Base-by-base conservation (phyloP, 2,888 invertebrate species). In the Spilosoma lubricipeda region DNA sequence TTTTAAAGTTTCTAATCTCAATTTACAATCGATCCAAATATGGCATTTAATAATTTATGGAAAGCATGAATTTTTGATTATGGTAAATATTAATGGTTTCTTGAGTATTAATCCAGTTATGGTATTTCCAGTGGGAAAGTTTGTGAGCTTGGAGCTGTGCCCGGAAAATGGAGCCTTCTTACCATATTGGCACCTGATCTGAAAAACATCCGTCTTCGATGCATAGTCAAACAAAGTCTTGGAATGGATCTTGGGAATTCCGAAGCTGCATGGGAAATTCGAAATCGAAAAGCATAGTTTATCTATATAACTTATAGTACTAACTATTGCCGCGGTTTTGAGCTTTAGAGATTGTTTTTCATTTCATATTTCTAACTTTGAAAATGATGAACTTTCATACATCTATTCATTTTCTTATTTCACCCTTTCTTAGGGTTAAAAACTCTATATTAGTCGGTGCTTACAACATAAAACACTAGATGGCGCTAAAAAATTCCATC, bases 101-200 rank as follows among this genome's bases (percentile, higher is more conserved):
- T 63, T 36, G 36, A 63, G 23, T 39, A 70, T 30, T 39, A 59
- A 18, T 59, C 11, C 23, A 63, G 2, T 18, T 67, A n/a, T n/a
- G 71, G 75, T 75, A 69, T 75, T 71, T 52, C 75, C 71, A 65
- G 15, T 45, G 67, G 71, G 75, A 71, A 71, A 72, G 63, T 72
- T 64, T 70, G 27, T 52, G 2, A 27, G 42, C 30, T 75, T 75
- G 71, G 75, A 75, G 30, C 56, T 36, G 42, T 75, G 72, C 75
- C 75, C 69, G 70, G 66, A 27, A 75, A 72, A 70, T 59, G 1
- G n/a, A 11, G 7, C 59, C 52, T 68, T 39, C 0, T 72, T 70
- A 66, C 23, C 71, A 72, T 72, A 75, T 65, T 69, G 59, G 45
- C 59, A 65, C 27, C 30, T 72, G 39, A 33, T 66, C 45, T 36